phyloP scores from a whole-genome alignment of 2,888 invertebrate genomes.

The Drosophila cracens region DNA sequence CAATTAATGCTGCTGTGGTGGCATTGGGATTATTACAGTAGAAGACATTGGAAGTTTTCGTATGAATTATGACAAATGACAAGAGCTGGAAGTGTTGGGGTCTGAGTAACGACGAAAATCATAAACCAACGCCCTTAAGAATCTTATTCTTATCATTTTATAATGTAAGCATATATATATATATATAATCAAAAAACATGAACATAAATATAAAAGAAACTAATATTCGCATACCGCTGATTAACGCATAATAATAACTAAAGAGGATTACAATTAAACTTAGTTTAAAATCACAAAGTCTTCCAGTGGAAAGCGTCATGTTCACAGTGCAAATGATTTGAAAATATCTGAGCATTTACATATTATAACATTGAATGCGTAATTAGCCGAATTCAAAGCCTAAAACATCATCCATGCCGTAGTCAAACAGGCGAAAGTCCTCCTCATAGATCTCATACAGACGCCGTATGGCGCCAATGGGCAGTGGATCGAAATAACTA shows the following conservation, averaged over 20 bases:
- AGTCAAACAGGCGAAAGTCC: conserved; percentile 94
- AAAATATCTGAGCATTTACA: conserved; percentile 15
- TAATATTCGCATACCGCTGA: conserved; percentile 47
- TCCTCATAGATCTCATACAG: conserved; percentile 91
- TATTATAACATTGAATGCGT: background rate
- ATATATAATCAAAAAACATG: background rate
- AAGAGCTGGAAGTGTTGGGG: too few species aligned
- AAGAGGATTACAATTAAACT: conserved; percentile 12
- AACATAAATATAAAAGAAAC: background rate
- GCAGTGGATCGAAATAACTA: conserved; percentile 90
- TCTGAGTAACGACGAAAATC: background rate
- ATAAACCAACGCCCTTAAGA: background rate
- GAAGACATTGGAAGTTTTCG: too few species aligned
- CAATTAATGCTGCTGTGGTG: too few species aligned
- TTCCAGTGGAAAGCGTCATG: conserved; percentile 72
- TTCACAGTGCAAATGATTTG: conserved; percentile 48
- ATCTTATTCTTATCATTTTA: background rate
- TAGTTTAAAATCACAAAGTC: conserved; percentile 68
- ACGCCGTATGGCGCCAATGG: conserved; percentile 89
- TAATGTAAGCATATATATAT: background rate
- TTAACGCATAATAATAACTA: conserved; percentile 13
- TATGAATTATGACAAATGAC: too few species aligned
- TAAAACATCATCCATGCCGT: conserved; percentile 90
- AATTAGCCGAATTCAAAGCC: conserved; percentile 90
- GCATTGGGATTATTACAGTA: too few species aligned